Evolutionary conservation across 2,797 vertebrate genomes (phyloP), one percentile per base, ranked within the genome.

Genomic region (Myiothlypis chrysogaster): DNA sequence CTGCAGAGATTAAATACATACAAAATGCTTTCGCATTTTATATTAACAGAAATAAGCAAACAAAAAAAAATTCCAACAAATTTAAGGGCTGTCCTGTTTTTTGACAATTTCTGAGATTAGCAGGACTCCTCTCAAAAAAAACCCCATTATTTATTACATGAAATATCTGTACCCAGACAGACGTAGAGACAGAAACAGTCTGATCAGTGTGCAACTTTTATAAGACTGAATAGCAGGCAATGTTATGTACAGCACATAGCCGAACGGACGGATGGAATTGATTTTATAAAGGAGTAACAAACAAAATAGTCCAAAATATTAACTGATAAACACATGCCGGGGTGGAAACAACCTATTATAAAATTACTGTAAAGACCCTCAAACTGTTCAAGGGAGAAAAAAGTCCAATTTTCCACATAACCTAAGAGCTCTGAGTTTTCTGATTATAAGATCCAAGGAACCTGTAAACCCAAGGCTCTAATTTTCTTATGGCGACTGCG

Each of bases 401-500:
- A 95, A 78, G 53, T 83, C 77, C 61, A 86, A 94, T 76, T 87
- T 91, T 80, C 92, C 91, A 70, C 60, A 79, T 75, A 90, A 94
- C 56, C 32, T 81, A 69, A 92, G 37, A 66, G 86, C 15, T 10
- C n/a, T 60, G 89, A 93, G 84, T 80, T 93, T 91, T 84, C 85
- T 49, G 69, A 83, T 89, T 93, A 92, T 95, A 94, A 88, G 72
- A 96, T 94, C 83, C 88, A 83, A 95, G 93, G 88, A 96, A 96
- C 93, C 94, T 91, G 96, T 81, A 95, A 92, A 96, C 72, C 87
- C 93, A 75, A 95, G 90, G 97, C 96, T 95, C 95, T 94, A 93
- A 96, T 96, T 96, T 96, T 97, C 97, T 96, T 84, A 93, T 75
- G 91, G 96, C 43, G 83, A 93, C 97, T 95, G 93, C 95, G 94